These are phyloP conservation scores for Cryptocheilus praepositus DNA, from an alignment of 2,888 invertebrate genomes.

Conservation along the genomic window DNA sequence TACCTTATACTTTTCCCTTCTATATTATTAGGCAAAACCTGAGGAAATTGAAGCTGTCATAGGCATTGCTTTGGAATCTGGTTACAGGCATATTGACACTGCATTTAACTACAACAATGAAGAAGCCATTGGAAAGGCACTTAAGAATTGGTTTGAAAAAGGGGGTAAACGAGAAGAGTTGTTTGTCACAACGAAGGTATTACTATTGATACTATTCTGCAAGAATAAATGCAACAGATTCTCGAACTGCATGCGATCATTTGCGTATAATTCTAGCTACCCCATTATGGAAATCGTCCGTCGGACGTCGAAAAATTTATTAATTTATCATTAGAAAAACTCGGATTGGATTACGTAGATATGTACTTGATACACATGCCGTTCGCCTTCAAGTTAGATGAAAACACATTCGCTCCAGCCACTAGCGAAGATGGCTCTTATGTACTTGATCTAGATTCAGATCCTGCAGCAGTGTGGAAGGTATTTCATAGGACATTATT, in stretches of 20 bases:
- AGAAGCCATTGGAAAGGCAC: constrained; percentile 82
- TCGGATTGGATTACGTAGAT: constrained; percentile 84
- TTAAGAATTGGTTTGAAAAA: constrained; percentile 81
- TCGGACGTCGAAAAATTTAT: constrained; percentile 82
- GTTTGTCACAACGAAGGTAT: constrained; percentile 88
- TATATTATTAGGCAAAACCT: constrained; percentile 77
- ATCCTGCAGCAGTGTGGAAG: constrained; percentile 85
- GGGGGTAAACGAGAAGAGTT: constrained; percentile 83
- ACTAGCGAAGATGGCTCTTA: constrained; percentile 78
- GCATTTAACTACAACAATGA: constrained; percentile 89
- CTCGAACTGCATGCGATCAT: constrained; percentile 36
- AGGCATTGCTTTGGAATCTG: constrained; percentile 80
- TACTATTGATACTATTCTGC: neutral
- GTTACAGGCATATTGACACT: constrained; percentile 87
- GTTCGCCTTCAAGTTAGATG: constrained; percentile 80
- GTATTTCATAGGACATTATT: constrained; percentile 67
- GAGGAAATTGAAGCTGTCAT: constrained; percentile 81
- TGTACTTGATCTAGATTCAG: constrained; percentile 79
- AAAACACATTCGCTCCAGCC: constrained; percentile 76
- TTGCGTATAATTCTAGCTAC: constrained; percentile 77
- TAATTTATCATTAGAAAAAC: constrained; percentile 79
- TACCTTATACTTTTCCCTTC: constrained; percentile 9
- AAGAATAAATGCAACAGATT: neutral
- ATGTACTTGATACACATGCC: constrained; percentile 88
- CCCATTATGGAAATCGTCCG: constrained; percentile 82